Evolutionary conservation across 2,888 invertebrate species (phyloP).

Genomic region (Gonocerus acuteangulatus): DNA sequence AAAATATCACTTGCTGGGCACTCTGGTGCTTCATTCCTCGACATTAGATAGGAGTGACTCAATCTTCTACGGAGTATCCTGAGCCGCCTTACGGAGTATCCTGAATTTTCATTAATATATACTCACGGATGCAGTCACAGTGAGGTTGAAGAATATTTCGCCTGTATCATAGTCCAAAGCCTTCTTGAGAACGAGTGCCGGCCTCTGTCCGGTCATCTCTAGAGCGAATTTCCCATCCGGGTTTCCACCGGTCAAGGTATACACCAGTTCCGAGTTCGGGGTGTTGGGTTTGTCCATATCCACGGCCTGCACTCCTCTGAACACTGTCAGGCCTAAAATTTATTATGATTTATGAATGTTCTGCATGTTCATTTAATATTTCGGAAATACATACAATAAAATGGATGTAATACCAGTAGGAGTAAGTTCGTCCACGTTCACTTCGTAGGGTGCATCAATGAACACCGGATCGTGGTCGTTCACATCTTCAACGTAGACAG

Average conservation of each 20-base stretch:
- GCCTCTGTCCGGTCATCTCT: slow-evolving; percentile 67
- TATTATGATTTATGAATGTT: too few relatives aligned
- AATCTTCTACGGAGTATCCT: too few relatives aligned
- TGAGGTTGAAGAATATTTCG: slow-evolving; percentile 64
- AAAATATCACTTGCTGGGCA: too few relatives aligned
- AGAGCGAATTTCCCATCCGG: slow-evolving; percentile 66
- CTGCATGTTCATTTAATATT: too few relatives aligned
- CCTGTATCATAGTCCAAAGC: slow-evolving; percentile 74
- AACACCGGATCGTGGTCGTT: slow-evolving; percentile 78
- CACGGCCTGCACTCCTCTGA: slow-evolving; percentile 68
- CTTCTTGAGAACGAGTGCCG: slow-evolving; percentile 63
- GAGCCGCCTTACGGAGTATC: too few relatives aligned
- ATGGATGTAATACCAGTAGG: slow-evolving; percentile 53
- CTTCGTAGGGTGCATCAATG: slow-evolving; percentile 66
- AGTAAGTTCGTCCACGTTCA: slow-evolving; percentile 73
- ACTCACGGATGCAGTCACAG: slow-evolving; percentile 67
- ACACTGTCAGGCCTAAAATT: slow-evolving; percentile 63
- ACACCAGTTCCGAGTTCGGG: slow-evolving; percentile 78
- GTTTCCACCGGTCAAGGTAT: slow-evolving; percentile 65
- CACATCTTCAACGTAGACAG: slow-evolving; percentile 80
- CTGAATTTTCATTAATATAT: too few relatives aligned
- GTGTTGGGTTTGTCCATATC: slow-evolving; percentile 83
- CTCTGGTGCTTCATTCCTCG: too few relatives aligned
- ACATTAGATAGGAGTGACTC: too few relatives aligned
- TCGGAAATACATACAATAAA: too few relatives aligned